phyloP scores from a whole-genome alignment of 2,113 vertebrate genomes.

The Arvicanthis niloticus region DNA sequence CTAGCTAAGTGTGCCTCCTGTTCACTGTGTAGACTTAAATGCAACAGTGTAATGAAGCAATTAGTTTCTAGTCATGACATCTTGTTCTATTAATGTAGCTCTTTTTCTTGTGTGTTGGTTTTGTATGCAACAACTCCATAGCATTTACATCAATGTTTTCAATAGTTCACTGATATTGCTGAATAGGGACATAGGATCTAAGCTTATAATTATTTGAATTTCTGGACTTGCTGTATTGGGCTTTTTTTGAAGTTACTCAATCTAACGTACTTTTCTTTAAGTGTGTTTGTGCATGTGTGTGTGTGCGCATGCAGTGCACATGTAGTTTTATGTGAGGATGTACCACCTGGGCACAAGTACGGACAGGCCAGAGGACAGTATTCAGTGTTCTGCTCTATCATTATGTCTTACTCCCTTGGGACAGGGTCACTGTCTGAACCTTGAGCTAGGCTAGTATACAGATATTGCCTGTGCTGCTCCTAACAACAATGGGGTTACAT shows the following conservation, averaged over 20 bases:
- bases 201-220: constrained; percentile 5
- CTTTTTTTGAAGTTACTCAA: neutral
- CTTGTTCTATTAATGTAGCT: neutral
- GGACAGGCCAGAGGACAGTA: neutral
- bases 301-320: neutral
- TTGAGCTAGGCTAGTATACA: neutral
- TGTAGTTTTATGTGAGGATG: neutral
- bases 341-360: too few relatives aligned
- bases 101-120: neutral
- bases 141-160: neutral
- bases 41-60: neutral
- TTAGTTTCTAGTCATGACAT: neutral
- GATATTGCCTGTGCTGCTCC: neutral
- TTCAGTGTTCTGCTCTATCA: neutral
- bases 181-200: neutral
- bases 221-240: neutral
- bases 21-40: constrained; percentile 1
- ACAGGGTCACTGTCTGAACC: neutral
- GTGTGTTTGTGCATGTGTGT: neutral
- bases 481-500: too few relatives aligned
- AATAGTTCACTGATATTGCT: constrained; percentile 34
- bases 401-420: neutral
- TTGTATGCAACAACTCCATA: neutral
- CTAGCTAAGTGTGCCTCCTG: neutral
- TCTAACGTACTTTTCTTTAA: neutral